Evolutionary conservation across 2,797 vertebrate species (phyloP).

Genomic region (Aotus griseimembra): DNA sequence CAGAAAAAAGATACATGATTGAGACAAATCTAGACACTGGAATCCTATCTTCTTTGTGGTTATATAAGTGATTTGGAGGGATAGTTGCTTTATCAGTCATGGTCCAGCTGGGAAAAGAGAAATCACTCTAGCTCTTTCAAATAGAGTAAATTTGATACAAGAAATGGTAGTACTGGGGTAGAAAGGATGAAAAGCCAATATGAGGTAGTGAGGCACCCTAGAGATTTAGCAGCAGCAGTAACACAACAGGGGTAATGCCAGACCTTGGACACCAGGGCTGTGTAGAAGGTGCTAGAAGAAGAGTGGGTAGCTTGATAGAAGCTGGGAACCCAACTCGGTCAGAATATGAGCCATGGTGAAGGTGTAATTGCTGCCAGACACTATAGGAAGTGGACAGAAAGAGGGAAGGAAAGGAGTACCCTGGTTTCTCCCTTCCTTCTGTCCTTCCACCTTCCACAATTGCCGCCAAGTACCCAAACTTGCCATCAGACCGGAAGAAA

Average conservation of each 20-base stretch:
- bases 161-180: not conserved
- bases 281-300: not conserved
- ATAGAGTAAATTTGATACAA: not conserved
- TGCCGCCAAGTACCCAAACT: not conserved
- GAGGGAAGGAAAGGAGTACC: not conserved
- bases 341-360: not conserved
- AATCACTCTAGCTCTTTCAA: not conserved
- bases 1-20: not conserved
- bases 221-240: not conserved
- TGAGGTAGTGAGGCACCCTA: not conserved
- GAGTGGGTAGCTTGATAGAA: not conserved
- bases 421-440: not conserved
- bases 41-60: not conserved
- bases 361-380: not conserved
- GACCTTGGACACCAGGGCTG: not conserved
- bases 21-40: not conserved
- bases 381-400: not conserved
- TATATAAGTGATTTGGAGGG: not conserved
- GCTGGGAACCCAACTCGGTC: not conserved
- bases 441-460: not conserved
- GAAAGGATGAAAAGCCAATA: not conserved
- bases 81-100: not conserved
- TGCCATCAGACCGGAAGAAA: not conserved
- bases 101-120: not conserved
- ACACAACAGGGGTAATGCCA: not conserved